Conservation (phyloP, 2,888 invertebrate species). For the Drosophila kambysellisi region DNA sequence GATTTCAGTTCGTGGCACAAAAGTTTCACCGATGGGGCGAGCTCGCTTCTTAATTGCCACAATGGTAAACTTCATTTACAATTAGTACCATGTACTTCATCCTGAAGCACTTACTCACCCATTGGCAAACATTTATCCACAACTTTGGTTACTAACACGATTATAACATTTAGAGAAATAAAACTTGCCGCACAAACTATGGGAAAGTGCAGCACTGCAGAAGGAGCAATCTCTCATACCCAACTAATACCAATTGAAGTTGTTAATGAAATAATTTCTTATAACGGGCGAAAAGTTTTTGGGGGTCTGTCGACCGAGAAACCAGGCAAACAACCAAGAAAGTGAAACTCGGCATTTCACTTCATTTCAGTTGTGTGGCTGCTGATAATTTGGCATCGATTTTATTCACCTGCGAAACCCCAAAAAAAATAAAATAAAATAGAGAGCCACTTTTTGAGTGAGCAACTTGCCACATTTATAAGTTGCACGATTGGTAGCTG, state of each 20-base stretch:
- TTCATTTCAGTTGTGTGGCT: slow-evolving; percentile 41
- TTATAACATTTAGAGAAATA: slow-evolving; percentile 70
- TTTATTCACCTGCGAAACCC: slow-evolving; percentile 37
- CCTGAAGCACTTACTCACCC: slow-evolving; percentile 55
- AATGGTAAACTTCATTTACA: slow-evolving; percentile 76
- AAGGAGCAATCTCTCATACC: slow-evolving; percentile 50
- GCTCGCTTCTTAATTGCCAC: slow-evolving; percentile 49
- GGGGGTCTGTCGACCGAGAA: neutral
- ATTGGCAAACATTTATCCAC: slow-evolving; percentile 77
- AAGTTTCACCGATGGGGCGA: slow-evolving; percentile 19
- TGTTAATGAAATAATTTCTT: slow-evolving; percentile 79
- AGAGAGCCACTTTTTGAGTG: slow-evolving; percentile 37
- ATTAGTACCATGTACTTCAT: slow-evolving; percentile 68
- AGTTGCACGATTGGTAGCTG: neutral
- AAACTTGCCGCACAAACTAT: slow-evolving; percentile 61
- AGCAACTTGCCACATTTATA: slow-evolving; percentile 46
- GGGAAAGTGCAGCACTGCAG: slow-evolving; percentile 40
- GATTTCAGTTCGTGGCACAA: slow-evolving; percentile 5
- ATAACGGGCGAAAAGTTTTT: slow-evolving; percentile 54
- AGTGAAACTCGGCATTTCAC: slow-evolving; percentile 74
- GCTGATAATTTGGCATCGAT: slow-evolving; percentile 63
- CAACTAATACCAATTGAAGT: slow-evolving; percentile 74
- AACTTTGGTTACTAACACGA: slow-evolving; percentile 75
- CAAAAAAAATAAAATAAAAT: neutral
- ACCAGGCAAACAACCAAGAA: slow-evolving; percentile 45